These are phyloP conservation scores for Orthosia incerta DNA, from an alignment of 2,888 invertebrate genomes.

Conservation along the genomic window DNA sequence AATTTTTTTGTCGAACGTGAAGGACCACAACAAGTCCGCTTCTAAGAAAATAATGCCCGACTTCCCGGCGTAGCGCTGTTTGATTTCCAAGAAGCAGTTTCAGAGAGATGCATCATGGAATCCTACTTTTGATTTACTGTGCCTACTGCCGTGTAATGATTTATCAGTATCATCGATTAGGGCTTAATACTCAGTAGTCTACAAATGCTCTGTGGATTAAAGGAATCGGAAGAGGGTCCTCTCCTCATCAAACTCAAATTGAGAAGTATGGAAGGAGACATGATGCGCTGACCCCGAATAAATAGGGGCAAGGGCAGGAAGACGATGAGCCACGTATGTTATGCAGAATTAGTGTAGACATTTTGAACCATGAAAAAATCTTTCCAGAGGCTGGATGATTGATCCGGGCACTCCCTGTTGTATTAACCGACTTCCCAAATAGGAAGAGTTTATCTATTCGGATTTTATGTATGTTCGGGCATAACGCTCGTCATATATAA, in stretches of 20 bases:
- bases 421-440: no score
- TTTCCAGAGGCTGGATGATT: neutral
- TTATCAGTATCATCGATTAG: constrained; percentile 25
- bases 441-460: no score
- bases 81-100: constrained; percentile 78
- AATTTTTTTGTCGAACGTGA: constrained; percentile 76
- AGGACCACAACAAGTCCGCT: constrained; percentile 75
- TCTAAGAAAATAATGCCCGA: constrained; percentile 79
- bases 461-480: no score
- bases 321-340: no score
- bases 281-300: neutral
- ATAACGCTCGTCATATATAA: no score
- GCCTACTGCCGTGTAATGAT: constrained; percentile 37
- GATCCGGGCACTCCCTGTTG: no score
- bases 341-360: neutral
- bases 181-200: constrained; percentile 9
- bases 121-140: constrained; percentile 45
- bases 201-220: neutral
- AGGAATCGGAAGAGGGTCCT: neutral
- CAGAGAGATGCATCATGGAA: constrained; percentile 50
- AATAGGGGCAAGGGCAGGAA: no score
- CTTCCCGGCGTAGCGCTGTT: constrained; percentile 78
- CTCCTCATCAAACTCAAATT: no score
- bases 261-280: neutral
- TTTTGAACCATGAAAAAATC: neutral